Evolutionary conservation across 1,140 invertebrate species (phyloP).

Genomic region (Homarus americanus): DNA sequence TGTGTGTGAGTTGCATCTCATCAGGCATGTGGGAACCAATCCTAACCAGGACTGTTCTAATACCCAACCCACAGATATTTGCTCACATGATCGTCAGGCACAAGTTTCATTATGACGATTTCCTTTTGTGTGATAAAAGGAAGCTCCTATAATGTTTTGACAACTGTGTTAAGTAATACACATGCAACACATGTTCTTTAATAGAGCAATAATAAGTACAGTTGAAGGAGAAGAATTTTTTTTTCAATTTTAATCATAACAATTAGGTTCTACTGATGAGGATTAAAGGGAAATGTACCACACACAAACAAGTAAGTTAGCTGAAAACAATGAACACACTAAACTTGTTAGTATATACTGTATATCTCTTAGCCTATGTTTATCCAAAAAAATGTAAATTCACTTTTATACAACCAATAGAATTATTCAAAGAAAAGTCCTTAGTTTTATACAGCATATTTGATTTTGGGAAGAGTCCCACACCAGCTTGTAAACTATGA

Average conservation of each 20-base stretch:
- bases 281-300: background rate
- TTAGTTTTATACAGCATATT: background rate
- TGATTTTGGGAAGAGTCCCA: background rate
- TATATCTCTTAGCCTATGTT: background rate
- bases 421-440: background rate
- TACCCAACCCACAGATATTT: conserved; percentile 29
- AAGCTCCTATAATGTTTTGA: conserved; percentile 1
- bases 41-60: conserved; percentile 3
- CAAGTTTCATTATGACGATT: background rate
- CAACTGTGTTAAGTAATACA: background rate
- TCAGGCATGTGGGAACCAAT: conserved; percentile 34
- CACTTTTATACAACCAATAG: background rate
- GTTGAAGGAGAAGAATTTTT: background rate
- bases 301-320: background rate
- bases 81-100: background rate
- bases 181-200: conserved; percentile 8
- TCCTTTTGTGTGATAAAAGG: background rate
- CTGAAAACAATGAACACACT: conserved; percentile 4
- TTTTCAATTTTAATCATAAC: background rate
- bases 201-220: conserved; percentile 18
- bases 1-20: background rate
- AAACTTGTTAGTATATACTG: background rate
- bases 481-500: too few species aligned
- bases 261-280: background rate
- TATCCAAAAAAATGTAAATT: background rate